Percentiles rank a stretch among this genome's conserved stretches.
These are phyloP conservation scores for Lates calcarifer DNA, from an alignment of 2,113 vertebrate species.

Conservation along the genomic window DNA sequence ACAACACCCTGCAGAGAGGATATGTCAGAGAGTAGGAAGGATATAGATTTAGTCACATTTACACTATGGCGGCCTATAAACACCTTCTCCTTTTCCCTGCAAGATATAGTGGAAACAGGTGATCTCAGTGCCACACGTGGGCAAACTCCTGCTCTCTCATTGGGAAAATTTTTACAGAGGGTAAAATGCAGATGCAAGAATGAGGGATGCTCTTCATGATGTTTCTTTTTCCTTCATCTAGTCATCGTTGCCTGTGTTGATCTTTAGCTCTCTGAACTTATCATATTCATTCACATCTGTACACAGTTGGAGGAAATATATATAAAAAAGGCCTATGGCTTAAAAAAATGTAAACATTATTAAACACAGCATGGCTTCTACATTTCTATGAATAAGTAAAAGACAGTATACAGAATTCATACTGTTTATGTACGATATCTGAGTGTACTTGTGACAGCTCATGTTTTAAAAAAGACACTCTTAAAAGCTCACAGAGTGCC, in stretches of 20 bases:
- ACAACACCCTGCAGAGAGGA: conserved; percentile 21
- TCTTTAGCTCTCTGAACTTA: background rate
- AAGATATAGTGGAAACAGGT: conserved; percentile 52
- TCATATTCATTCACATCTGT: background rate
- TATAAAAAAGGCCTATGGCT: background rate
- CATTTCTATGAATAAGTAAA: background rate
- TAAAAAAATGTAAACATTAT: background rate
- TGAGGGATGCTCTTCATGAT: background rate
- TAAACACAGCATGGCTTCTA: background rate
- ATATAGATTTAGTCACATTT: conserved; percentile 72
- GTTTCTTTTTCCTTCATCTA: background rate
- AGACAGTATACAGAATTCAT: background rate
- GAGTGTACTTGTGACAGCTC: background rate
- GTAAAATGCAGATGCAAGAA: background rate
- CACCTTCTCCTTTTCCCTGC: conserved; percentile 60
- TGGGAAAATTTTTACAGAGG: background rate
- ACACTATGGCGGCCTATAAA: conserved; percentile 63
- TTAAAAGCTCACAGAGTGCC: background rate
- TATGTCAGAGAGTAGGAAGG: conserved; percentile 55
- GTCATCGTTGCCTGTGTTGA: background rate
- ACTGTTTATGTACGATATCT: background rate
- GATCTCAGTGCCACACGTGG: conserved; percentile 17
- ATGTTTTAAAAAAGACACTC: background rate
- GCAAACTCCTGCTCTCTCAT: background rate
- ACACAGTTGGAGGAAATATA: background rate